These are phyloP conservation scores for Caenorhabditis sulstoni DNA, from an alignment of 2,888 invertebrate species.

Conservation along the genomic window DNA sequence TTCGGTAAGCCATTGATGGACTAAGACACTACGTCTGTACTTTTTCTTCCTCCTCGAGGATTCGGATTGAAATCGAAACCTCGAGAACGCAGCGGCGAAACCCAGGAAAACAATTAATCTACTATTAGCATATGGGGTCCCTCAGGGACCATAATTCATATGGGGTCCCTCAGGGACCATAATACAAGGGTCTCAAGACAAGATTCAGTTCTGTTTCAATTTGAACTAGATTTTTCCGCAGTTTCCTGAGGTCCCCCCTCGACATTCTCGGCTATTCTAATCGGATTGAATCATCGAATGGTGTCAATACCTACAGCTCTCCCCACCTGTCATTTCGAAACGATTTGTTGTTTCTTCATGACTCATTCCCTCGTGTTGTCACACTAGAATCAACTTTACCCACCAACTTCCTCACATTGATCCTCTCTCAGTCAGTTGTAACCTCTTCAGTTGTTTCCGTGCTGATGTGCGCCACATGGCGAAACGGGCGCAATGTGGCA, in stretches of 20 bases:
- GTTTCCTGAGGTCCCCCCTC: neutral
- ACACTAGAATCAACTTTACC: neutral
- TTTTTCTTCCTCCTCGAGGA: neutral
- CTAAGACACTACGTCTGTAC: conserved; percentile 13
- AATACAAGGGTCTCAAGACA: too few relatives aligned
- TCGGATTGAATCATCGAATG: conserved; percentile 1
- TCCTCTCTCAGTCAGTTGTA: neutral
- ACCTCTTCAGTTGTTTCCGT: neutral
- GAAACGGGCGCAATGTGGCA: conserved; percentile 26
- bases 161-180: too few relatives aligned
- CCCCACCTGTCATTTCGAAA: conserved; percentile 5
- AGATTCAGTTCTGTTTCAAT: too few relatives aligned
- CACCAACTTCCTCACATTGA: neutral
- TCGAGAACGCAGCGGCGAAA: too few relatives aligned
- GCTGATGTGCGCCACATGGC: conserved; percentile 6
- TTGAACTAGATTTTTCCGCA: too few relatives aligned
- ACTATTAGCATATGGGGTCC: conserved; percentile 37
- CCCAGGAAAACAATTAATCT: conserved; percentile 36
- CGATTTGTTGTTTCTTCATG: neutral
- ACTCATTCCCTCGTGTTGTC: conserved; percentile 1
- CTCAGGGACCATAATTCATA: conserved; percentile 30
- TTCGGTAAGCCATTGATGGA: conserved; percentile 26
- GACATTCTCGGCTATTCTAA: neutral
- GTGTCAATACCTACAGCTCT: neutral
- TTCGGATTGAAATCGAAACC: too few relatives aligned